Conservation (phyloP, 2,113 vertebrate species). For the Microcebus griseorufus region DNA sequence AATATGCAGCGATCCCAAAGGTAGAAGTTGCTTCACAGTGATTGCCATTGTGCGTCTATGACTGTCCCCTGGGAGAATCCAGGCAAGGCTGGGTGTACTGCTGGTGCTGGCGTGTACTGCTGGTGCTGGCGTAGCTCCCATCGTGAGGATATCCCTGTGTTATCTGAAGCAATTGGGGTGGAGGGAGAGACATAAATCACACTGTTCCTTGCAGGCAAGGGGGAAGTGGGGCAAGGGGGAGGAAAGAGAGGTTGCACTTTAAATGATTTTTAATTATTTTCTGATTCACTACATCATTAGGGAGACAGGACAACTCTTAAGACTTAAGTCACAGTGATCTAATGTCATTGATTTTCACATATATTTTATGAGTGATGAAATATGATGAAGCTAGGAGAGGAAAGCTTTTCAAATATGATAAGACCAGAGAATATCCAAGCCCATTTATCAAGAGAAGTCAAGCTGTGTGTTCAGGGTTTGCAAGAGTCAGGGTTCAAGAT, state of each 20-base stretch:
- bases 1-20: neutral
- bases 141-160: neutral
- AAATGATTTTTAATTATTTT: conserved; percentile 87
- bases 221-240: neutral
- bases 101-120: neutral
- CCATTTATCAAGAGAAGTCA: conserved; percentile 49
- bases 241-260: conserved; percentile 78
- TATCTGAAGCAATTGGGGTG: neutral
- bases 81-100: neutral
- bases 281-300: conserved; percentile 85
- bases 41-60: neutral
- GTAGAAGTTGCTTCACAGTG: neutral
- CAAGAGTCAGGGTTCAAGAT: neutral
- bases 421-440: conserved; percentile 27
- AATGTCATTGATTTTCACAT: conserved; percentile 85
- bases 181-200: conserved; percentile 56
- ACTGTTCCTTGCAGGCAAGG: conserved; percentile 7
- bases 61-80: neutral
- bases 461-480: neutral
- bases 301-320: conserved; percentile 81
- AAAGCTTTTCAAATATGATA: conserved; percentile 68
- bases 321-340: conserved; percentile 76
- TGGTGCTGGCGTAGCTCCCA: conserved; percentile 34
- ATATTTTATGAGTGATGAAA: conserved; percentile 81
- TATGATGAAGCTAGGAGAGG: conserved; percentile 73